Conservation (phyloP, 2,797 vertebrate species). For the Tokudaia muenninki region DNA sequence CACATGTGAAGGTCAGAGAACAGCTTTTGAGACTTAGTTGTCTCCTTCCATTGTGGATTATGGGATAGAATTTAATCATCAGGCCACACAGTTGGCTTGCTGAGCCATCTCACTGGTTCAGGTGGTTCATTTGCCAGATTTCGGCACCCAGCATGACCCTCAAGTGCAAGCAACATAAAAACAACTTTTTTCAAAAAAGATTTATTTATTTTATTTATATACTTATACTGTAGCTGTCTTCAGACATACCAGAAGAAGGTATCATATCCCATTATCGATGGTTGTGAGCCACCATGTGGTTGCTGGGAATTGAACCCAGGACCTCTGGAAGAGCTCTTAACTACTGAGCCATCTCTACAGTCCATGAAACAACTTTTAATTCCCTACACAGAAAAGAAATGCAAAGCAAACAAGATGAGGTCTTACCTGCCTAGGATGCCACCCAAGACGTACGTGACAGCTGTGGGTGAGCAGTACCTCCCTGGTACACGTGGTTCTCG, state of each 20-base stretch:
- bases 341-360: neutral
- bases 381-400: neutral
- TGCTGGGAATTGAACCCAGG: neutral
- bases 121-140: neutral
- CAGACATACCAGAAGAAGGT: neutral
- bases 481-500: neutral
- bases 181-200: neutral
- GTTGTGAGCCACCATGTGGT: neutral
- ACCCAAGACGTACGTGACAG: accelerated
- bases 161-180: neutral
- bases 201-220: neutral
- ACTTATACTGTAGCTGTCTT: neutral
- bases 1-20: neutral
- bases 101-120: neutral
- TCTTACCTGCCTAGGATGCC: neutral
- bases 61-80: neutral
- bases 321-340: neutral
- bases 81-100: neutral
- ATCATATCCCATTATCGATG: neutral
- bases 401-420: neutral
- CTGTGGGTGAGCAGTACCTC: accelerated
- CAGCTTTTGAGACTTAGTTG: neutral
- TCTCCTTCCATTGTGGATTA: neutral
- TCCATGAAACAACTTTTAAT: neutral
- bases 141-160: accelerated